Base-by-base conservation (phyloP, 1,140 invertebrate genomes). In the Drosophila asahinai region DNA sequence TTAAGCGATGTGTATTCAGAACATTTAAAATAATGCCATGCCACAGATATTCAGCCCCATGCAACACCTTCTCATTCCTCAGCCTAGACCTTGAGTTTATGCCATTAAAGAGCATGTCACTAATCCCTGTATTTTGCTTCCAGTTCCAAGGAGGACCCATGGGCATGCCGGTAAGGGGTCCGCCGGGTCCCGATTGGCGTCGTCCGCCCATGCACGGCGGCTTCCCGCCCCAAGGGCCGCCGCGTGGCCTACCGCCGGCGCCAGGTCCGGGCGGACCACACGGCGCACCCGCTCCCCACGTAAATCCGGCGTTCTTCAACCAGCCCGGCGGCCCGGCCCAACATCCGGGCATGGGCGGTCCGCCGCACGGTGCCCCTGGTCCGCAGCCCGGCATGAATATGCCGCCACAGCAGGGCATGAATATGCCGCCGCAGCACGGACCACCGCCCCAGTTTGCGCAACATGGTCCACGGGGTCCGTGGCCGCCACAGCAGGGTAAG, bases 271-370 rank as follows among this genome's bases (percentile, higher is more conserved):
- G 80, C 57, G 91, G 73, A 93, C 94, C 94, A 38, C 94, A 94
- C 40, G 96, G 95, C 19, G 95, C 96, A 40, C 97, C 97, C 38
- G 97, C 97, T 40, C 98, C 98, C 22, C 98, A 99, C 93, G 98
- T 99, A 52, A 99, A 99, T 94, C 98, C 98, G 42, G 98, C 98
- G 51, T 99, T 99, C 95, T 99, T 99, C 93, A 97, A 96, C 80
- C 96, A 96, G 48, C 90, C 83, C 84, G 96, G 95, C 51, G 93
- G 93, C 42, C 95, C 95, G 0, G 94, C 94, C 55, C 94, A 95
- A 72, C 95, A 95, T 92, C 95, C 95, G 17, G 93, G 93, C 7
- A 94, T 94, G 48, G 93, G 77, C 57, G 86, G 86, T 3, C 95
- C 96, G 4, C 95, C 95, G 57, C 94, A 95, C 71, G 95, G 95